Base-by-base conservation (phyloP, 2,113 vertebrate species). In the Octodon degus region DNA sequence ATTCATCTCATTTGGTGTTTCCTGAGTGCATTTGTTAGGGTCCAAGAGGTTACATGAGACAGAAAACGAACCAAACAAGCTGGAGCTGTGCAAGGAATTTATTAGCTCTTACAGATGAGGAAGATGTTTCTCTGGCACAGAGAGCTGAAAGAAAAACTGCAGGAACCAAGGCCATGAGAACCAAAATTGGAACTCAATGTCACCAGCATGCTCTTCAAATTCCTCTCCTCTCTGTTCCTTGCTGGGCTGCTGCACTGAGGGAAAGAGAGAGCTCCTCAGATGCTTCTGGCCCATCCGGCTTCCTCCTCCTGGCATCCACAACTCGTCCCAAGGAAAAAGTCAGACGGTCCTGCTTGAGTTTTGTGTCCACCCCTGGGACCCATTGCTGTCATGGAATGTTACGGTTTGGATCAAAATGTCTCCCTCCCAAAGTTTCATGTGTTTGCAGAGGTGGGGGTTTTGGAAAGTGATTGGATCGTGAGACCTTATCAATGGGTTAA, bases 271-370 rank as follows among this genome's bases (percentile, higher is more conserved):
- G 60, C 43, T 79, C 20, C 16, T 37, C 50, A 7, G 9, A 2
- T 89, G 89, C 62, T 72, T 77, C 1, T 10, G 90, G 43, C 14
- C 55, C 16, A n/a, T 65, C 30, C 17, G 68, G 65, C n/a, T 86
- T 86, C 93, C 25, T 89, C 58, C 43, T 89, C 40, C 17, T 5
- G 47, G 55, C 6, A 72, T 50, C 67, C 9, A 70, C 19, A 80
- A 88, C 6, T 47, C 72, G 13, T 83, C 55, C 43, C 79, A 70
- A 90, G 47, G 94, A 68, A 93, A 85, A 43, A 83, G 11, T 95
- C 81, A 55, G 90, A 90, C 40, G 93, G 81, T 58, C 37, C 82
- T 83, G 27, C 63, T 67, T 34, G 77, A 53, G 30, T 81, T 30
- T 34, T 34, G 22, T 37, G 53, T 16, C 43, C 37, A 70, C 16